These are phyloP conservation scores for Artibeus lituratus DNA, from an alignment of 2,797 vertebrate species.

Conservation along the genomic window DNA sequence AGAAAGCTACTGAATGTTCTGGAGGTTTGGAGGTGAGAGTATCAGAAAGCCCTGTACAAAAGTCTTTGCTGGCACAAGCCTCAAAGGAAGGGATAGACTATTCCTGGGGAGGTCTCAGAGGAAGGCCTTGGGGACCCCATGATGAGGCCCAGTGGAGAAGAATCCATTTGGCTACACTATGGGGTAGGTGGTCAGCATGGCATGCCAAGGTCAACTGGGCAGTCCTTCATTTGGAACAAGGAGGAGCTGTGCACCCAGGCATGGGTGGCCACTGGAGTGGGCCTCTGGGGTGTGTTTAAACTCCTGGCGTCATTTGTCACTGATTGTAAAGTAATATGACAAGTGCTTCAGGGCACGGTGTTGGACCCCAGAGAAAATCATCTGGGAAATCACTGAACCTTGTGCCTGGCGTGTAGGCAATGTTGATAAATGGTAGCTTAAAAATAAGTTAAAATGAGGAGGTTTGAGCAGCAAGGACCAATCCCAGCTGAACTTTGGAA, in stretches of 20 bases:
- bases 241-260: not conserved
- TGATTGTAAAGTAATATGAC: not conserved
- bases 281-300: not conserved
- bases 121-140: not conserved
- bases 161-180: not conserved
- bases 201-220: not conserved
- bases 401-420: not conserved
- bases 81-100: not conserved
- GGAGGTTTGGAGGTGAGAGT: not conserved
- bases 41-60: not conserved
- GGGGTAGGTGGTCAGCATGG: accelerated
- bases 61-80: not conserved
- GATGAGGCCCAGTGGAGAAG: not conserved
- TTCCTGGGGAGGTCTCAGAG: not conserved
- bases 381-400: not conserved
- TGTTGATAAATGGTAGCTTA: not conserved
- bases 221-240: not conserved
- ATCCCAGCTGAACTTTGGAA: not conserved
- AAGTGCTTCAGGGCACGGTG: not conserved
- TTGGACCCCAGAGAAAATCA: not conserved
- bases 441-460: not conserved
- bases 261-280: not conserved
- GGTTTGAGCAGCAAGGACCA: not conserved
- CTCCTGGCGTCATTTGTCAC: not conserved
- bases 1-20: not conserved